Evolutionary conservation across 2,888 invertebrate species (phyloP).

Genomic region (Oxyteleia sp.): DNA sequence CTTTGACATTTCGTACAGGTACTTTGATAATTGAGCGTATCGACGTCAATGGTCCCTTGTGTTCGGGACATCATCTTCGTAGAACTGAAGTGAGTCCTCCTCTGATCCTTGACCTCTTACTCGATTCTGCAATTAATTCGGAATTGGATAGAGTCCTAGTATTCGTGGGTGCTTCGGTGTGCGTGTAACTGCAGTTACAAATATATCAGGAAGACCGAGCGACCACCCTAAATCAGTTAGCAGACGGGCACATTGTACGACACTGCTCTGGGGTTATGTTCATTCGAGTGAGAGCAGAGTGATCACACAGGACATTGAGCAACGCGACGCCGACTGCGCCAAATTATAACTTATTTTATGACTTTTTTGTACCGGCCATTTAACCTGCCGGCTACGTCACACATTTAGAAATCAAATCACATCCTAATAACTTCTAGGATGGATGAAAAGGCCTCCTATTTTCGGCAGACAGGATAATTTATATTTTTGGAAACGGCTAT

Average conservation of each 20-base stretch:
- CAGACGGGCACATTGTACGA: slow-evolving; percentile 70
- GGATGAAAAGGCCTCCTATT: slow-evolving; percentile 35
- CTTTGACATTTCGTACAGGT: slow-evolving; percentile 70
- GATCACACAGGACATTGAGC: slow-evolving; percentile 88
- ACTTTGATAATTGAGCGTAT: slow-evolving; percentile 67
- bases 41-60: slow-evolving; percentile 62
- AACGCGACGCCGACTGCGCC: slow-evolving; percentile 85
- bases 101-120: slow-evolving; percentile 73
- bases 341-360: slow-evolving; percentile 88
- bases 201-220: slow-evolving; percentile 66
- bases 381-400: slow-evolving; percentile 82
- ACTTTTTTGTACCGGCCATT: slow-evolving; percentile 87
- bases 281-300: slow-evolving; percentile 86
- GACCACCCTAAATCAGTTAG: slow-evolving; percentile 73
- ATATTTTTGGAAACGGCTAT: slow-evolving; percentile 14
- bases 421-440: slow-evolving; percentile 84
- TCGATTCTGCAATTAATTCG: slow-evolving; percentile 84
- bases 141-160: slow-evolving; percentile 80
- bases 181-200: slow-evolving; percentile 69
- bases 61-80: slow-evolving; percentile 59
- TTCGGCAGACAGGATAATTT: slow-evolving; percentile 20
- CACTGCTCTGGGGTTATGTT: slow-evolving; percentile 82
- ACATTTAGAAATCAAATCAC: slow-evolving; percentile 85
- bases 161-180: slow-evolving; percentile 50
- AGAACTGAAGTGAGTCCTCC: slow-evolving; percentile 56